A percentile compares a stretch with the other conserved stretches of the same genome.
Conservation (phyloP, 2,113 vertebrate genomes). For the Okapia johnstoni region DNA sequence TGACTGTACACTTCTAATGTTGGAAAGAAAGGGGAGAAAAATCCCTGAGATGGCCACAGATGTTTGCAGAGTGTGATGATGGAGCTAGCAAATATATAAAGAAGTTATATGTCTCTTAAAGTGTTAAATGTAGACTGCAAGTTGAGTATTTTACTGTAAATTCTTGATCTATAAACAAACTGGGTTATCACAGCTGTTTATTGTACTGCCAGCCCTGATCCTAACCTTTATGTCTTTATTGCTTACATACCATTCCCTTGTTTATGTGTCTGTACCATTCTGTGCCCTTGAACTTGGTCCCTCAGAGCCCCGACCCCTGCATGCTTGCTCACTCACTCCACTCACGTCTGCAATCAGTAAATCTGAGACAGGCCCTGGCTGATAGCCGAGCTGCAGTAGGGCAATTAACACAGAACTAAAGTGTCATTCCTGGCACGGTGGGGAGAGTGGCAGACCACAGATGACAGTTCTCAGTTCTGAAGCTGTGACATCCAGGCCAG, state of each 20-base stretch:
- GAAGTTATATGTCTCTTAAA: conserved; percentile 53
- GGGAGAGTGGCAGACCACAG: conserved; percentile 65
- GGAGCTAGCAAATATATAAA: conserved; percentile 49
- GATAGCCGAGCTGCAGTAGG: conserved; percentile 71
- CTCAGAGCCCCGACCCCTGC: conserved; percentile 68
- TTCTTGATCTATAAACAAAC: conserved; percentile 86
- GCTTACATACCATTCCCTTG: conserved; percentile 86
- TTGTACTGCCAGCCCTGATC: conserved; percentile 80
- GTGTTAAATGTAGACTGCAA: conserved; percentile 71
- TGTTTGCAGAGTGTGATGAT: conserved; percentile 23
- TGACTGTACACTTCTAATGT: conserved; percentile 30
- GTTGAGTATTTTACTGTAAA: conserved; percentile 79
- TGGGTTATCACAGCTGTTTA: conserved; percentile 86
- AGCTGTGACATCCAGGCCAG: conserved; percentile 67
- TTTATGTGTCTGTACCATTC: conserved; percentile 83
- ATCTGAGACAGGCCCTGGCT: conserved; percentile 75
- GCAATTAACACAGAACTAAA: conserved; percentile 78
- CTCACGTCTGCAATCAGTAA: conserved; percentile 73
- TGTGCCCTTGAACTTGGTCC: conserved; percentile 87
- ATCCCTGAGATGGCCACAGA: conserved; percentile 29
- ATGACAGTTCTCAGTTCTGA: conserved; percentile 71
- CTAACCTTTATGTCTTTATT: conserved; percentile 85
- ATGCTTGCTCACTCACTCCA: conserved; percentile 57
- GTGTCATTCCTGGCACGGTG: conserved; percentile 66
- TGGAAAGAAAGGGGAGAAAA: conserved; percentile 38